Conservation (phyloP, 2,888 invertebrate species). For the Mesoligia furuncula region DNA sequence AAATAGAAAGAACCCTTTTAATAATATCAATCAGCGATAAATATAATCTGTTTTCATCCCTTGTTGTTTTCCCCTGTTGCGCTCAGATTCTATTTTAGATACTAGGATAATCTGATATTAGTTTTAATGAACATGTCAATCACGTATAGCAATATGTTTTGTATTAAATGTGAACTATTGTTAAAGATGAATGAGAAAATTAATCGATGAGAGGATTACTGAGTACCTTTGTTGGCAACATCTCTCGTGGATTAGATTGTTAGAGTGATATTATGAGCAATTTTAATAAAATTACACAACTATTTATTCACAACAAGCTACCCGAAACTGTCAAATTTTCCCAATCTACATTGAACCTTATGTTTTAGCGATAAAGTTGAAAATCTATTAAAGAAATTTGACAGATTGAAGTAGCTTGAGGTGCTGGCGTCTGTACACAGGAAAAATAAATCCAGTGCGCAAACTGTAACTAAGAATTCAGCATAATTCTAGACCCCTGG, state of each 20-base stretch:
- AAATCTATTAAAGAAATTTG: too few relatives aligned
- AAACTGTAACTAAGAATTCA: not conserved
- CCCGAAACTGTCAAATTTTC: too few relatives aligned
- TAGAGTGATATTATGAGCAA: not conserved
- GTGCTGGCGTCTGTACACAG: not conserved
- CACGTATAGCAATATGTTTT: conserved; percentile 63
- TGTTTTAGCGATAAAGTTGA: too few relatives aligned
- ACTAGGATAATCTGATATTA: conserved; percentile 83
- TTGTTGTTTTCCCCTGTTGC: conserved; percentile 69
- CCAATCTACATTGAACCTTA: too few relatives aligned
- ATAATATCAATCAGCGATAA: conserved; percentile 57
- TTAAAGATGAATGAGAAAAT: conserved; percentile 57
- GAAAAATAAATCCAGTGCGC: not conserved
- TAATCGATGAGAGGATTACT: conserved; percentile 44
- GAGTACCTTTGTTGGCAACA: conserved; percentile 21
- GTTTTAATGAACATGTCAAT: conserved; percentile 86
- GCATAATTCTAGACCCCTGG: too few relatives aligned
- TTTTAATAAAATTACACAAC: not conserved
- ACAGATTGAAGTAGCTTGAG: too few relatives aligned
- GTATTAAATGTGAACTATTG: conserved; percentile 49
- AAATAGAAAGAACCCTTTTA: conserved; percentile 49
- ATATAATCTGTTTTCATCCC: conserved; percentile 54
- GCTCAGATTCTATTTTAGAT: conserved; percentile 85
- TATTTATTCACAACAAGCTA: not conserved
- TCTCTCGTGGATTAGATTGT: conserved; percentile 13